phyloP scores from a whole-genome alignment of 1,140 invertebrate genomes.

The Cotesia vestalis region DNA sequence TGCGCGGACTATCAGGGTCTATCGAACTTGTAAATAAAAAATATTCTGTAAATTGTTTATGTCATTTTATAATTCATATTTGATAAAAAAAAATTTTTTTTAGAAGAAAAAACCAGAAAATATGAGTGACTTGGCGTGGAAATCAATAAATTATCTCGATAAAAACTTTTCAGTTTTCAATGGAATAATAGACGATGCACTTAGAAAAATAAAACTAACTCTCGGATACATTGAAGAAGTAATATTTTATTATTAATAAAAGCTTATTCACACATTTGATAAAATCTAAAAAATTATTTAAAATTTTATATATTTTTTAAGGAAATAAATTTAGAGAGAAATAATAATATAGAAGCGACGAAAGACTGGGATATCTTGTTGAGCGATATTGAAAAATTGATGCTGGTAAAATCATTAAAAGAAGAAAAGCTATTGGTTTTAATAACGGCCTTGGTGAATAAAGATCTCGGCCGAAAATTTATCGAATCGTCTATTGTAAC shows the following conservation, averaged over 20 bases:
- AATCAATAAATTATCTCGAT: conserved; percentile 26
- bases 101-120: conserved; percentile 50
- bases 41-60: conserved; percentile 7
- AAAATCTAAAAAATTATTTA: neutral
- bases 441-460: conserved; percentile 80
- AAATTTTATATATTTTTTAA: conserved; percentile 39
- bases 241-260: neutral
- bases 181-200: conserved; percentile 10
- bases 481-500: conserved; percentile 77
- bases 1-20: conserved; percentile 70
- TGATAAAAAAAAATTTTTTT: neutral
- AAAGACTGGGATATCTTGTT: conserved; percentile 72
- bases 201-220: conserved; percentile 13
- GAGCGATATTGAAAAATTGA: conserved; percentile 80
- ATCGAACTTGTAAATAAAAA: conserved; percentile 46
- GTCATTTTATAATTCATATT: conserved; percentile 2
- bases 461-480: conserved; percentile 79
- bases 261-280: neutral
- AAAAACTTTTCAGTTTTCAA: conserved; percentile 10
- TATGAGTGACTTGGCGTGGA: conserved; percentile 11
- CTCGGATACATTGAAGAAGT: conserved; percentile 7
- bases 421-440: conserved; percentile 86
- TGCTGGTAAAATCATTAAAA: conserved; percentile 80
- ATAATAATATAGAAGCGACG: conserved; percentile 57
- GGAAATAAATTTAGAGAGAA: conserved; percentile 67